Evolutionary conservation across 2,113 vertebrate species (phyloP), one percentile per base, ranked within the genome.

Genomic region (Actinemys pallida): DNA sequence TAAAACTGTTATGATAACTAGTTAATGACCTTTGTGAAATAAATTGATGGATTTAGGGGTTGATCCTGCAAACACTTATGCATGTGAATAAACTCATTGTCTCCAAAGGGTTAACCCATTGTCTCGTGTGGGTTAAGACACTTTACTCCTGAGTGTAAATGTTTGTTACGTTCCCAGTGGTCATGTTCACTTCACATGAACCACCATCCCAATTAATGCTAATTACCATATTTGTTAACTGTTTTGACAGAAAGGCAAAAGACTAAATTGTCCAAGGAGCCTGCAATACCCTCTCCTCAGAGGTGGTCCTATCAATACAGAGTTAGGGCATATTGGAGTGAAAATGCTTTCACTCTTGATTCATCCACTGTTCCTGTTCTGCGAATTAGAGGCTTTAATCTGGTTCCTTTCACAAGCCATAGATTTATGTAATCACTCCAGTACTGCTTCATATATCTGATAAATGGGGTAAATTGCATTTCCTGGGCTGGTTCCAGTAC

Each of bases 281-380:
- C 65, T 72, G 35, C 8, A 72, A 72, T 72, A 72, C 65, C 65
- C 4, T 72, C 35, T 90, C 12, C 45, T 45, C 11, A 50, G 49
- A 39, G 65, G 65, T 69, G 52, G 27, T 31, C 31, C 25, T 75
- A 50, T 27, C n/a, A 87, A 75, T 80, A 47, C 35, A 69, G 20
- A 6, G 0, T 47, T 75, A 12, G 11, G n/a, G 12, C 54, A 1
- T 16, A 45, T 54, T 29, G 10, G 6, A 52, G 13, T 3, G n/a
- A 83, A 81, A 45, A 27, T 39, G 16, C 54, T 54, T 27, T 93
- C 42, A 35, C 16, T 31, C 35, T 6, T 35, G 16, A 50, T 1
- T 79, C 2, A 39, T 45, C 6, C 72, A 49, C 10, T 88, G 69
- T 89, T 54, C 59, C 81, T 79, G 0, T 11, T 91, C 81, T 42